Evolutionary conservation across 2,888 invertebrate species (phyloP), one percentile per base, ranked within the genome.

Genomic region (Stenotaenia linearis): DNA sequence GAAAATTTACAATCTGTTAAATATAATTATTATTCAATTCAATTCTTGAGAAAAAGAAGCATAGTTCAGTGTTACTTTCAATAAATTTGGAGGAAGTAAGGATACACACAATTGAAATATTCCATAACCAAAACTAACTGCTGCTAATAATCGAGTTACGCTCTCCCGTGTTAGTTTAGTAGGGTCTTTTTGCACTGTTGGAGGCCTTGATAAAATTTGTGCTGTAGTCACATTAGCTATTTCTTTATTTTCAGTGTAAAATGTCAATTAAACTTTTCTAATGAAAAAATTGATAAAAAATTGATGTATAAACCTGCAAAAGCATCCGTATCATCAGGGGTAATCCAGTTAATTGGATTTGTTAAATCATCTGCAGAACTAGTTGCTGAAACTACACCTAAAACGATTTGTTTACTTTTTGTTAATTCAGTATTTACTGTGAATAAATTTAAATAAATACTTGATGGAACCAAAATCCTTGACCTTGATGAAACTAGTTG

Each of bases 121-220:
- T 15, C 92, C 92, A 83, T 91, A 91, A 3, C 92, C 92, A 84
- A 92, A 92, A 83, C 90, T 90, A 6, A 91, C 90, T 0, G 91
- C 90, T 6, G 90, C 89, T 89, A 91, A 90, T 56, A 92, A 85
- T n/a, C 91, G 87, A 25, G 87, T 86, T 18, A 91, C 88, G 79
- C 89, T 88, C 40, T 88, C 87, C 30, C 88, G 88, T 77, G 89
- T n/a, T n/a, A 45, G n/a, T 1, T 1, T 3, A 18, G 45, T 15
- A 1, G 45, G 5, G n/a, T 5, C 1, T n/a, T 15, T 40, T 12
- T 15, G 6, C 15, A 3, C n/a, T 3, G 45, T 15, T n/a, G 45
- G 18, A 5, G 45, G 5, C 5, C 1, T 45, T 6, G 45, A 15
- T 45, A 1, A 1, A 45, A 1, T 3, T 45, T 18, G 15, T 45